Evolutionary conservation across 2,888 invertebrate genomes (phyloP).

Genomic region (Seladonia tumulorum): DNA sequence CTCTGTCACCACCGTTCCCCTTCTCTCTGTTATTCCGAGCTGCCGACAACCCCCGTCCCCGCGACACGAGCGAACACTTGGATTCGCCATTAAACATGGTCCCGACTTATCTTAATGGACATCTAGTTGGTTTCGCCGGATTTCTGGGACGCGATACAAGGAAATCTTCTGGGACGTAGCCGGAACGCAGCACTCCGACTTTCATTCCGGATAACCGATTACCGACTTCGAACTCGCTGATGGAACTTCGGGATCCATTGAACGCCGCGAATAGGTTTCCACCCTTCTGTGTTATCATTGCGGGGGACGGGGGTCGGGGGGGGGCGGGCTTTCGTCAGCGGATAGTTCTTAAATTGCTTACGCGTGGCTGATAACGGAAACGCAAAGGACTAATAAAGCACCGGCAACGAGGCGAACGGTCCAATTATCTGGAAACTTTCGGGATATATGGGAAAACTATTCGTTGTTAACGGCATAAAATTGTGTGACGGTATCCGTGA

Average conservation of each 20-base stretch:
- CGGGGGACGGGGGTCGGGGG: not conserved
- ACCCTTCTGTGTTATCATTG: conserved; percentile 17
- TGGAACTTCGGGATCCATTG: conserved; percentile 5
- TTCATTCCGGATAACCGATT: conserved; percentile 38
- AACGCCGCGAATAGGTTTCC: conserved; percentile 26
- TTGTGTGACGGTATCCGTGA: not conserved
- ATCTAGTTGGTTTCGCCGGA: conserved; percentile 71
- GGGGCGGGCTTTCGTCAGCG: not conserved
- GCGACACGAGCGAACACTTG: conserved; percentile 63
- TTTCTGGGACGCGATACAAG: conserved; percentile 41
- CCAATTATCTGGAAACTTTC: conserved; percentile 16
- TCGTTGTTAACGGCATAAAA: not conserved
- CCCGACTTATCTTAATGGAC: conserved; percentile 77
- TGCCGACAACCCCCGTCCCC: conserved; percentile 32
- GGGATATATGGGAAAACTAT: not conserved
- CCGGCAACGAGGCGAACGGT: conserved; percentile 2
- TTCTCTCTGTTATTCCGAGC: conserved; percentile 6
- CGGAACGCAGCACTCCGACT: conserved; percentile 30
- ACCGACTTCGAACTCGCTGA: conserved; percentile 18
- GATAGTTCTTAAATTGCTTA: not conserved
- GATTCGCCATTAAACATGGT: conserved; percentile 77
- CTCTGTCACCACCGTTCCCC: conserved; percentile 49
- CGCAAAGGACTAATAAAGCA: not conserved
- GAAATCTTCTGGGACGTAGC: conserved; percentile 24
- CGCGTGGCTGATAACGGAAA: conserved; percentile 1